These are phyloP conservation scores for human (Homo sapiens) DNA, from an alignment of 2,113 vertebrate species.

Conservation along the genomic window GRCh38 chr19:34402501-34403000, in stretches of 20 bases:
- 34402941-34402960: background rate
- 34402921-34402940: slow-evolving; percentile 10
- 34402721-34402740: background rate
- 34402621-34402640: background rate
- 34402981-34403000: background rate
- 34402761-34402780: background rate
- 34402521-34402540: no score
- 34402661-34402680: background rate
- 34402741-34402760: background rate
- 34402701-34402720: background rate
- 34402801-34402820: background rate
- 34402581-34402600: no score
- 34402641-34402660: background rate
- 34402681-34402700: background rate
- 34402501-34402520: no score
- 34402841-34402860: background rate
- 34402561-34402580: no score
- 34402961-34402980: background rate
- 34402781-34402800: background rate
- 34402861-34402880: background rate
- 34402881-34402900: background rate
- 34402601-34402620: background rate
- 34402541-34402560: no score
- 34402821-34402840: background rate
- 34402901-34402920: background rate